These are phyloP conservation scores for Micrasema minimum DNA, from an alignment of 1,140 invertebrate genomes.

Conservation along the genomic window DNA sequence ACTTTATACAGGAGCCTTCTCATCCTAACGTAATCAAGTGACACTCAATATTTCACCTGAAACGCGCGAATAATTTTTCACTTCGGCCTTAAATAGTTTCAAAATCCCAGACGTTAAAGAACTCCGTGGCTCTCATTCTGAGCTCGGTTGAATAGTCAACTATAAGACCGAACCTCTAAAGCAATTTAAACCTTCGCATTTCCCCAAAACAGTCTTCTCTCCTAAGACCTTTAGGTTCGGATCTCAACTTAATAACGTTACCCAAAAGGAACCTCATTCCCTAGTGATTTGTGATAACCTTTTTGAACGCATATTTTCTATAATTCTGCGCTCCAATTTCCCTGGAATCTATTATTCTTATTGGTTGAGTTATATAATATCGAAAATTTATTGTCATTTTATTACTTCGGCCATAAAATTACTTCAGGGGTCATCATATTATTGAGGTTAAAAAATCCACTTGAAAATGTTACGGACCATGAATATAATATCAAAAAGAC, in stretches of 20 bases:
- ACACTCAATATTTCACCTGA: constrained; percentile 42
- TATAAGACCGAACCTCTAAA: constrained; percentile 19
- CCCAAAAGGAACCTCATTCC: constrained; percentile 3
- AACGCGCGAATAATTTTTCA: constrained; percentile 27
- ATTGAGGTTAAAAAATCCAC: constrained; percentile 32
- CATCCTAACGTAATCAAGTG: constrained; percentile 31
- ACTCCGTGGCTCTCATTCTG: neutral
- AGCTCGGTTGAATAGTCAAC: constrained; percentile 34
- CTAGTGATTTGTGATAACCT: constrained; percentile 22
- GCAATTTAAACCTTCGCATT: constrained; percentile 37
- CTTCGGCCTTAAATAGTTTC: constrained; percentile 27
- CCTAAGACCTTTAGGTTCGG: constrained; percentile 29
- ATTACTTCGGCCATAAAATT: constrained; percentile 47
- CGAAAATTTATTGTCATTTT: constrained; percentile 35
- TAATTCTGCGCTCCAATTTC: constrained; percentile 30
- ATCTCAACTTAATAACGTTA: constrained; percentile 37
- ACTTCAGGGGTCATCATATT: constrained; percentile 44
- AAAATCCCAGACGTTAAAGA: too few species aligned
- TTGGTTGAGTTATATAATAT: constrained; percentile 38
- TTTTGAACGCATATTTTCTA: constrained; percentile 25
- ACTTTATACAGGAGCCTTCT: constrained; percentile 8
- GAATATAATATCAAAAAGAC: too few species aligned
- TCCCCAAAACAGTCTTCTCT: neutral
- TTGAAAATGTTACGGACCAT: constrained; percentile 15
- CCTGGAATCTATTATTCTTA: constrained; percentile 47